A percentile compares a stretch with the other conserved stretches of the same genome.
Evolutionary conservation across 2,888 invertebrate genomes (phyloP).

Genomic region (Ectemnius cavifrons): DNA sequence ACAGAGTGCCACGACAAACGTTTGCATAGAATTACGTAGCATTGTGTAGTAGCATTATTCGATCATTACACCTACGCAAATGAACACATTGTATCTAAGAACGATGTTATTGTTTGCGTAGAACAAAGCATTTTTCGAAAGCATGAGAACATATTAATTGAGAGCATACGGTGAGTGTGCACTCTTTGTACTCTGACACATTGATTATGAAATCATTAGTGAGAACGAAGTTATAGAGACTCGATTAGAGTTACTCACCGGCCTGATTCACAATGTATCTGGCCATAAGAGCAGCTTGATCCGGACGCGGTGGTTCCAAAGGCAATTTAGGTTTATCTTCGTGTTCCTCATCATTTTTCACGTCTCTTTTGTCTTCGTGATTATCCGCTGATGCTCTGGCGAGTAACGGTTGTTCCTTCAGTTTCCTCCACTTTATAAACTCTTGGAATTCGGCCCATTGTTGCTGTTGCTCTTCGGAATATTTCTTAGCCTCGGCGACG

Average conservation of each 20-base stretch:
- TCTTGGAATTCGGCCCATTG: slow-evolving; percentile 59
- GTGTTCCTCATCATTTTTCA: slow-evolving; percentile 10
- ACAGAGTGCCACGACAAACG: not conserved
- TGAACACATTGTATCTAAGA: too few relatives aligned
- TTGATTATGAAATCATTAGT: not conserved
- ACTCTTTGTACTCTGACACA: not conserved
- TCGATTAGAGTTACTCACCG: slow-evolving; percentile 77
- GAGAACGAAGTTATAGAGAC: not conserved
- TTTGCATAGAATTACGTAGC: not conserved
- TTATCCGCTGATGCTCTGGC: slow-evolving; percentile 11
- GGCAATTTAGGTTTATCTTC: slow-evolving; percentile 1
- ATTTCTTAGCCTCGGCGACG: slow-evolving; percentile 39
- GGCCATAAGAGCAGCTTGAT: slow-evolving; percentile 83
- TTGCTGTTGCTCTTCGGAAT: slow-evolving; percentile 19
- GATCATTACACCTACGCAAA: too few relatives aligned
- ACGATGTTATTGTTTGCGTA: too few relatives aligned
- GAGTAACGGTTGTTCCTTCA: slow-evolving; percentile 21
- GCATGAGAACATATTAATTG: too few relatives aligned
- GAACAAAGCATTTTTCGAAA: too few relatives aligned
- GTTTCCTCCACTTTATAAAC: slow-evolving; percentile 49
- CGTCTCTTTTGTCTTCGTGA: slow-evolving; percentile 7
- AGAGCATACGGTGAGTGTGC: too few relatives aligned
- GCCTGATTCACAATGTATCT: slow-evolving; percentile 86
- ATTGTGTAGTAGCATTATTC: too few relatives aligned
- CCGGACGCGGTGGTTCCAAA: slow-evolving; percentile 81